Evolutionary conservation across 2,888 invertebrate species (phyloP).

Genomic region (Crematogaster levior): DNA sequence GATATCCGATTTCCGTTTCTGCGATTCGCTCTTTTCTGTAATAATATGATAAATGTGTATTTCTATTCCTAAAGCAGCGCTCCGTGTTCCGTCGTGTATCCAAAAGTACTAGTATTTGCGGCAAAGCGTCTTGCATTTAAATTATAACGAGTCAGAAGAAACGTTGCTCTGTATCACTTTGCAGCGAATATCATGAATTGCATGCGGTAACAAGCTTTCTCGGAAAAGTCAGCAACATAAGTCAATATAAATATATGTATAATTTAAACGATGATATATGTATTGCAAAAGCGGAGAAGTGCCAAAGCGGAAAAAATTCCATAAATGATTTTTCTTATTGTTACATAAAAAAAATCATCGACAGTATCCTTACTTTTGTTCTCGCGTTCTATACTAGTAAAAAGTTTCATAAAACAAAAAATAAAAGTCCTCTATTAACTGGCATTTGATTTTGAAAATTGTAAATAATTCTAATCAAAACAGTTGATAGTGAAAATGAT

Average conservation of each 20-base stretch:
- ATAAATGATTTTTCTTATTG: slow-evolving; percentile 3
- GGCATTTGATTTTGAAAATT: not conserved
- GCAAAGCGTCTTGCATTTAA: slow-evolving; percentile 24
- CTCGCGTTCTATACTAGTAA: not conserved
- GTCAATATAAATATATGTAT: slow-evolving; percentile 23
- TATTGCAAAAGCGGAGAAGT: slow-evolving; percentile 2
- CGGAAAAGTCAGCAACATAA: slow-evolving; percentile 24
- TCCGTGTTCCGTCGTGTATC: slow-evolving; percentile 50
- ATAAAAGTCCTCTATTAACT: not conserved
- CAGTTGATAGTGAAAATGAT: not conserved
- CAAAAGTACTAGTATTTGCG: slow-evolving; percentile 11
- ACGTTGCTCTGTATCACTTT: not conserved
- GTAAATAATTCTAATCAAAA: not conserved
- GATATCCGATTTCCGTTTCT: slow-evolving; percentile 53
- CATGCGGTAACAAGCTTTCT: slow-evolving; percentile 34
- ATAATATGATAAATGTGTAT: slow-evolving; percentile 53
- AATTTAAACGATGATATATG: not conserved
- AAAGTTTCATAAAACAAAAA: not conserved
- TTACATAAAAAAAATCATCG: not conserved
- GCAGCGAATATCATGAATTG: slow-evolving; percentile 1
- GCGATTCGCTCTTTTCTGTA: slow-evolving; percentile 52
- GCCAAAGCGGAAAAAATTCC: not conserved
- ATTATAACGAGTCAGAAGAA: slow-evolving; percentile 19
- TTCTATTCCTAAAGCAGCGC: slow-evolving; percentile 48
- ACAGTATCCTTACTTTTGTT: not conserved